phyloP scores from a whole-genome alignment of 2,888 invertebrate genomes.

The Megamerina dolium region DNA sequence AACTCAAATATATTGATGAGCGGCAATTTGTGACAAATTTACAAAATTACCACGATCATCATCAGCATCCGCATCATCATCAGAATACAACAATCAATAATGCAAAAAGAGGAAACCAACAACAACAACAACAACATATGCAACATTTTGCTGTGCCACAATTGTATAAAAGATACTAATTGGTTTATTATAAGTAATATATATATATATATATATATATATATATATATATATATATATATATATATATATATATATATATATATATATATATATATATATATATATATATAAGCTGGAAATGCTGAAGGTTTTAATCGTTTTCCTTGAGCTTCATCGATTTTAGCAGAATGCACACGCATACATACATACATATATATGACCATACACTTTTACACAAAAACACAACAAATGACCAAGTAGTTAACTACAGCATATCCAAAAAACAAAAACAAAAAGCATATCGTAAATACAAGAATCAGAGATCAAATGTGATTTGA shows the following conservation, averaged over 20 bases:
- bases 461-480: too few species aligned
- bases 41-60: neutral
- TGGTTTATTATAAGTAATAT: conserved; percentile 4
- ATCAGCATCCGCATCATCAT: too few species aligned
- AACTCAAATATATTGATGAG: conserved; percentile 2
- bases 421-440: too few species aligned
- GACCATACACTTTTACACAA: too few species aligned
- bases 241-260: conserved; percentile 7
- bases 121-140: conserved; percentile 5
- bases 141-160: neutral
- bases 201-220: conserved; percentile 20
- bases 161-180: neutral
- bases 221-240: conserved; percentile 22
- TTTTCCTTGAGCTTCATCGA: too few species aligned
- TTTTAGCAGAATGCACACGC: conserved; percentile 4
- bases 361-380: conserved; percentile 12
- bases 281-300: conserved; percentile 8
- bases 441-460: too few species aligned
- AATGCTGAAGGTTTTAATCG: too few species aligned
- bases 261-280: conserved; percentile 6
- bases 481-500: too few species aligned
- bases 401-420: too few species aligned
- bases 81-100: too few species aligned
- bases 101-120: conserved; percentile 1
- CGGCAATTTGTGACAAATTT: conserved; percentile 10